Conservation (phyloP, 1,140 invertebrate genomes). For the Eufriesea mexicana region DNA sequence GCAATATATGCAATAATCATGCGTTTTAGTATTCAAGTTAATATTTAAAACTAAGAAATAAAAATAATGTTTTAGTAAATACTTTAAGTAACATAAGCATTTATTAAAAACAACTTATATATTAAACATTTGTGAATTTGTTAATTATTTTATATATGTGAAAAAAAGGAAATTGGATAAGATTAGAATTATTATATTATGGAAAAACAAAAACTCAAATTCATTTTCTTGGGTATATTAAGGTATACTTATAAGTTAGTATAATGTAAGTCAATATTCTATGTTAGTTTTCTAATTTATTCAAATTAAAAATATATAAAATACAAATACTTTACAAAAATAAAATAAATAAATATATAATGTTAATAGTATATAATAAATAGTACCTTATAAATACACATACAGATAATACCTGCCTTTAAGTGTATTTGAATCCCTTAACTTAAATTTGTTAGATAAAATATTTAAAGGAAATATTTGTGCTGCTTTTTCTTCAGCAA, state of each 20-base stretch:
- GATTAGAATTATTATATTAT: not conserved
- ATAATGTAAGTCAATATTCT: not conserved
- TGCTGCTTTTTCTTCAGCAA: constrained; percentile 75
- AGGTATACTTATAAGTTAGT: too few relatives aligned
- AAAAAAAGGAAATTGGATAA: not conserved
- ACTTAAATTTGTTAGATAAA: constrained; percentile 76
- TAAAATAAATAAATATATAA: not conserved
- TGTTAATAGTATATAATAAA: too few relatives aligned
- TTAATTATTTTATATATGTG: not conserved
- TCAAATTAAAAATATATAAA: not conserved
- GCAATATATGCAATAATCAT: constrained; percentile 33
- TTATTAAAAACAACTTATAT: not conserved
- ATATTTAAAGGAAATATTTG: constrained; percentile 78
- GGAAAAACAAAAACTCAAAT: not conserved
- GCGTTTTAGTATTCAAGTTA: constrained; percentile 8
- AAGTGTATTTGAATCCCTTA: constrained; percentile 67
- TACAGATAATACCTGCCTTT: constrained; percentile 63
- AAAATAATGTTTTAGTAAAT: constrained; percentile 4
- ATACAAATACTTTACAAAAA: not conserved
- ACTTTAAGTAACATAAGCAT: not conserved
- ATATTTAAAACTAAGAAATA: not conserved
- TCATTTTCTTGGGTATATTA: not conserved
- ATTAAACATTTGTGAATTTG: not conserved
- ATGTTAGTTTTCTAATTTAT: not conserved
- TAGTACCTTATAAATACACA: not conserved